These are phyloP conservation scores for Tragelaphus strepsiceros DNA, from an alignment of 2,113 vertebrate genomes.

Conservation along the genomic window DNA sequence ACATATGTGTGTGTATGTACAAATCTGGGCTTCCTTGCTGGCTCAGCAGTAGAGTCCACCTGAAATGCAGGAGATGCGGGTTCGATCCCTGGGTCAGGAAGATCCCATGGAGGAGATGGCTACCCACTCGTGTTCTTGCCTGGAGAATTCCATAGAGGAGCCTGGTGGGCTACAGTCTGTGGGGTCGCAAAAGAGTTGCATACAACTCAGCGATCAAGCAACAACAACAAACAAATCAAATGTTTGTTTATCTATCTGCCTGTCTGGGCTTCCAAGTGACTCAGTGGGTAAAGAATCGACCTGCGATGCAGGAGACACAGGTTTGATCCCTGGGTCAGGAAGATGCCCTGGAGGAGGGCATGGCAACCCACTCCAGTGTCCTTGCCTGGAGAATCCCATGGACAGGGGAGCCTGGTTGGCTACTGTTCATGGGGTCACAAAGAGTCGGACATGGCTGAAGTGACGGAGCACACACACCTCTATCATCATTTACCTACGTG, in stretches of 20 bases:
- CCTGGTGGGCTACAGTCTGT: too few species aligned
- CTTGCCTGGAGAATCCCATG: background rate
- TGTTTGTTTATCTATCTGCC: background rate
- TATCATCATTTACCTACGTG: too few species aligned
- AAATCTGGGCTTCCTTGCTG: background rate
- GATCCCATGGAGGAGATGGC: too few species aligned
- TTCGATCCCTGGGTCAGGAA: too few species aligned
- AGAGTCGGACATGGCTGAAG: background rate
- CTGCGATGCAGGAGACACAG: too few species aligned
- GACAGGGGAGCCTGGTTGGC: background rate
- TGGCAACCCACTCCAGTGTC: background rate
- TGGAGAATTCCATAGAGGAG: too few species aligned
- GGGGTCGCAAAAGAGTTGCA: too few species aligned
- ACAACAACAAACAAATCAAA: background rate
- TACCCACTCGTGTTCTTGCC: too few species aligned
- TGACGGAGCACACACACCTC: background rate
- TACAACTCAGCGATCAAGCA: too few species aligned
- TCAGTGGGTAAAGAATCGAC: too few species aligned
- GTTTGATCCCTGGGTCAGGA: background rate
- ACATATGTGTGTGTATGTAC: background rate
- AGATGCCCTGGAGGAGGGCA: background rate
- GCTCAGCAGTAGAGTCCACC: background rate
- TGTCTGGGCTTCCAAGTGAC: background rate
- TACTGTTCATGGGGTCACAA: background rate
- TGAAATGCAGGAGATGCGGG: background rate